Base-by-base conservation (phyloP, 1,140 invertebrate genomes). In the Apocrypta bakeri region DNA sequence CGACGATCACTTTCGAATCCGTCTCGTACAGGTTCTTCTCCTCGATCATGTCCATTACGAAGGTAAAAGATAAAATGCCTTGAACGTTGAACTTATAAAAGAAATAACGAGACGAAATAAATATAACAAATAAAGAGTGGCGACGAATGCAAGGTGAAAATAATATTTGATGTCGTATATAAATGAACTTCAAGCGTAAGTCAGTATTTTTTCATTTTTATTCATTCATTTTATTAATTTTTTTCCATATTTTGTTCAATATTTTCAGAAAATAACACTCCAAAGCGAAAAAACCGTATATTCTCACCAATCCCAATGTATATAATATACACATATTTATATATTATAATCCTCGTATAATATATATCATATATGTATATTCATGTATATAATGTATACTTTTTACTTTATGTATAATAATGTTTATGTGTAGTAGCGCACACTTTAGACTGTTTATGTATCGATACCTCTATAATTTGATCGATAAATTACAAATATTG, bases 231-330 rank as follows among this genome's bases (percentile, higher is more conserved):
- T 92, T 92, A 91, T 91, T 91, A 88, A 90, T 92, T 91, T 92
- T 91, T 92, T 92, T 92, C 89, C 90, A 91, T 90, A 92, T 92
- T 91, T 92, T 91, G 89, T 91, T 92, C 89, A 92, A 92, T 92
- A 92, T 92, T 92, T 91, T 92, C 91, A 92, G 91, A 92, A 92
- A 92, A 92, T 92, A 92, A 92, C 91, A 92, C 92, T 92, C 91
- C 91, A 92, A 92, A 92, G 91, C 91, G 91, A 92, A 92, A 91
- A 92, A 92, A 92, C 90, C 88, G 89, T 90, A 88, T 91, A 91
- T 92, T 91, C 87, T 92, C 90, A 92, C 90, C 91, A 90, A 91
- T 90, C 89, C 89, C 88, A 91, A 90, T 91, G 87, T 90, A 88
- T 90, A 90, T 90, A 90, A 90, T 90, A 90, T 90, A 83, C 82